Base-by-base conservation (phyloP, 1,140 invertebrate genomes). In the Tetranychus cinnabarinus region DNA sequence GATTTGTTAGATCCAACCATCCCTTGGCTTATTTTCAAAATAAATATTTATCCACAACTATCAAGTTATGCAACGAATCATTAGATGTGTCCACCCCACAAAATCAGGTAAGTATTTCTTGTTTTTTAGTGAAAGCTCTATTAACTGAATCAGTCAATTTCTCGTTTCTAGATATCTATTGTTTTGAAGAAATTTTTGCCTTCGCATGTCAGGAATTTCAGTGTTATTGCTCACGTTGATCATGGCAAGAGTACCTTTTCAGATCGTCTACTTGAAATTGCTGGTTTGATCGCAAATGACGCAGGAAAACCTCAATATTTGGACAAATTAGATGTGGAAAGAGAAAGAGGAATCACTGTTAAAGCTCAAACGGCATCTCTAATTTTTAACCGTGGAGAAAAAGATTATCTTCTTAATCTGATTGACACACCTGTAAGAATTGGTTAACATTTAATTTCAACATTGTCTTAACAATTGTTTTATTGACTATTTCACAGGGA, bases 341-440 rank as follows among this genome's bases (percentile, higher is more conserved):
- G 82, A 68, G 91, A 97, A 72, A 77, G 88, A 69, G 93, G 95
- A 4, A 98, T 98, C 31, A 98, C 95, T 31, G 92, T 98, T 0
- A 98, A 98, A 75, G 93, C 95, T 13, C 91, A 97, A 69, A 92
- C 90, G 31, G 91, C 84, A 15, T 90, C 90, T 1, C 75, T 98
- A 58, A 79, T 86, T 64, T 88, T 96, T 66, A 65, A 71, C 37
- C 68, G 73, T 64, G 66, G 74, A 46, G 73, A 70, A 31, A 37
- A 72, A 61, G 70, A 77, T 47, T 93, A 92, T 76, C 73, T 97
- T n/a, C 75, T 97, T 1, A 98, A 97, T 75, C 77, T 97, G 3
- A 96, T 97, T 65, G 95, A 98, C 73, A 98, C 93, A 31, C 55
- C 93, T 39, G 74, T 76, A 68, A 67, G 66, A 59, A 59, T 52